phyloP scores from a whole-genome alignment of 1,140 invertebrate genomes.

The Pentalonia nigronervosa region DNA sequence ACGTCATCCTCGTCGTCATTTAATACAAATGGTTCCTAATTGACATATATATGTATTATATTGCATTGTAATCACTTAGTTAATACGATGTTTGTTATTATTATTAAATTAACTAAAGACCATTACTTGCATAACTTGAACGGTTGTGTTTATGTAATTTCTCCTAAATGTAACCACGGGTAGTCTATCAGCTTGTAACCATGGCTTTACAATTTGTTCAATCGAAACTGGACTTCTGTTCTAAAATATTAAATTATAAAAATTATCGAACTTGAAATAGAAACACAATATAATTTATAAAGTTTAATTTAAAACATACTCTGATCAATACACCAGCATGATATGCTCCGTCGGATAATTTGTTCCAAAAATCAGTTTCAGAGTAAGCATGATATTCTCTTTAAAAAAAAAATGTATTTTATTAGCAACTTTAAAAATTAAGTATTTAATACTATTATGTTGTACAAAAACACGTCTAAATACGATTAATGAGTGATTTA shows the following conservation, averaged over 20 bases:
- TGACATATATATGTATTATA: background rate
- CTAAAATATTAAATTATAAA: slow-evolving; percentile 5
- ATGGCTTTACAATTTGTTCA: slow-evolving; percentile 76
- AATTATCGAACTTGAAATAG: background rate
- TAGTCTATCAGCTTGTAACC: slow-evolving; percentile 81
- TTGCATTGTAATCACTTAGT: background rate
- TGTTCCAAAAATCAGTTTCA: slow-evolving; percentile 81
- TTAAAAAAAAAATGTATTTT: slow-evolving; percentile 60
- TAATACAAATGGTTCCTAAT: slow-evolving; percentile 61
- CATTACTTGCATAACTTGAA: slow-evolving; percentile 72
- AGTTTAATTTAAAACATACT: background rate
- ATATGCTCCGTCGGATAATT: slow-evolving; percentile 73
- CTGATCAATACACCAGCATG: slow-evolving; percentile 34
- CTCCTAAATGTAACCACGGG: slow-evolving; percentile 79
- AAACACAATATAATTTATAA: background rate
- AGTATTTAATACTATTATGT: too few relatives aligned
- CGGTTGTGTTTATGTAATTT: slow-evolving; percentile 72
- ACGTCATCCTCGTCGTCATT: slow-evolving; percentile 52
- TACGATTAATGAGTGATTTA: background rate
- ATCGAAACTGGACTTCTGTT: slow-evolving; percentile 65
- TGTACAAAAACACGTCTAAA: background rate
- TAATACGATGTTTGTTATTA: background rate
- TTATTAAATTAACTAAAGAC: background rate
- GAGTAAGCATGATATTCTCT: slow-evolving; percentile 79
- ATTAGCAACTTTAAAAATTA: background rate